Conservation (phyloP, 30 jellyfish, hydroid and myxozoan genomes). For the Nemopilema nomurai region DNA sequence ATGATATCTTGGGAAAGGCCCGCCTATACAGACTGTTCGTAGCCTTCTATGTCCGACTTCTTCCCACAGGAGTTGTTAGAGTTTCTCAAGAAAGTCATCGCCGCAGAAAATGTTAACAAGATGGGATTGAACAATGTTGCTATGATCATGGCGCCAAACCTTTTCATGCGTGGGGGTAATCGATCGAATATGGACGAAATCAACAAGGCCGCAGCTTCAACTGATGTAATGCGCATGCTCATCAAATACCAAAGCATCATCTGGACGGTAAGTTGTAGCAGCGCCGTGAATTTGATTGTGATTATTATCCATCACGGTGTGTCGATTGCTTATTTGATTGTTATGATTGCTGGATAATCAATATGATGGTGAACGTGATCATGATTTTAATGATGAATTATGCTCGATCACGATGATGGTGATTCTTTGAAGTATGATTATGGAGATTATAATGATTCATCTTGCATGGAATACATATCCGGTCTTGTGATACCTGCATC, state of each 20-base stretch:
- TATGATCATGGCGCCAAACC: slow-evolving; percentile 98
- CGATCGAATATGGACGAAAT: slow-evolving; percentile 77
- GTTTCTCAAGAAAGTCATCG: slow-evolving; percentile 69
- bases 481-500: too few species aligned
- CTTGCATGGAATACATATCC: too few species aligned
- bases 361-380: too few species aligned
- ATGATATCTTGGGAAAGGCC: too few species aligned
- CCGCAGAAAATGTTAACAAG: slow-evolving; percentile 66
- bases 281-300: not conserved
- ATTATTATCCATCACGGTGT: too few species aligned
- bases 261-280: slow-evolving; percentile 84
- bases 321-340: too few species aligned
- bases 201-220: slow-evolving; percentile 87
- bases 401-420: too few species aligned
- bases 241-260: slow-evolving; percentile 78
- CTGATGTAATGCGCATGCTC: slow-evolving; percentile 95
- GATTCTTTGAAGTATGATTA: too few species aligned
- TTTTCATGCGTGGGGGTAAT: slow-evolving; percentile 67
- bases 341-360: too few species aligned
- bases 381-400: too few species aligned
- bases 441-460: too few species aligned
- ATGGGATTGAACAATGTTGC: slow-evolving; percentile 97
- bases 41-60: not conserved
- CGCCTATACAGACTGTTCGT: not conserved
- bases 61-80: slow-evolving; percentile 60